Evolutionary conservation across 92 coral and sea anemone species (phyloP), one percentile per base, ranked within the genome.

Genomic region (Epizoanthus illoricatus): DNA sequence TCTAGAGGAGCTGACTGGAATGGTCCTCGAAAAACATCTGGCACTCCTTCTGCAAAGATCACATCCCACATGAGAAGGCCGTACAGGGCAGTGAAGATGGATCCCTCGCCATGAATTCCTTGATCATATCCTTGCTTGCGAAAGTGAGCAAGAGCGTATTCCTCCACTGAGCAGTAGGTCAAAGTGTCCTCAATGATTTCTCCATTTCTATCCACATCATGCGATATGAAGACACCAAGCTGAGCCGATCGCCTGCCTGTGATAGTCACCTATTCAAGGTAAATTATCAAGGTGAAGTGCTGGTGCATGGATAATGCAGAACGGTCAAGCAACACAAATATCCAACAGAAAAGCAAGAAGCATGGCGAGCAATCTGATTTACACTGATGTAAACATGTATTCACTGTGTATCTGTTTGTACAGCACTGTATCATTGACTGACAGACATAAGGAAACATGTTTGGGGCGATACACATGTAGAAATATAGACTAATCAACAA

Each of bases 1-100:
- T 97, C 99, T 45, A 97, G 84, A 56, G 99, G 99, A 4, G 97
- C 91, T 40, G 94, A 79, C 98, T 97, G 99, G 80, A 89, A 97
- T 17, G 96, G 90, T 62, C 90, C 90, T 61, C 99, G 87, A 72
- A 97, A 97, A 19, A 92, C 99, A 87, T 97, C 98, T 4, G 94
- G 92, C 17, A 97, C 83, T 18, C 91, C 93, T 73, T 82, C 47
- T 4, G 86, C 39, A 62, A 97, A 97, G 13, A 97, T 84, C 45
- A 94, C 84, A 70, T 97, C 97, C 99, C 99, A 97, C 94, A 93
- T 92, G 80, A 91, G 82, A 21, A 94, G 78, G 28, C 94, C 90
- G 76, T 81, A 93, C 24, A 97, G 85, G 9, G 90, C 86, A 19
- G 90, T 88, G 62, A 88, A 97, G 2, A 97, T 90, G 18, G 95